These are phyloP conservation scores for Parotia lawesii DNA, from an alignment of 2,113 vertebrate species.

Conservation along the genomic window DNA sequence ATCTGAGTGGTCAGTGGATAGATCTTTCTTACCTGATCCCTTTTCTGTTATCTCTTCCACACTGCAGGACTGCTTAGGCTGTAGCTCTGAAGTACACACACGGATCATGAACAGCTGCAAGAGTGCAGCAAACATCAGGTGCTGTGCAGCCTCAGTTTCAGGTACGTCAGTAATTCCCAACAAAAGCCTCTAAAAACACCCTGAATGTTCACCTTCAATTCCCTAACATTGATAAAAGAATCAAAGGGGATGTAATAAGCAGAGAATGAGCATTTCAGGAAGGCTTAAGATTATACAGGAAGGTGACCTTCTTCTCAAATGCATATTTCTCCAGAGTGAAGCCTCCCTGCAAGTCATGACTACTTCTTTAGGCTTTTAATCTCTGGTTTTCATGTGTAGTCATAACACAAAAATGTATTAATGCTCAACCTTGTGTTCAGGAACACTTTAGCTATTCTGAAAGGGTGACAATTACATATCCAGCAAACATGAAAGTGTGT, in stretches of 20 bases:
- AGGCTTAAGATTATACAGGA: background rate
- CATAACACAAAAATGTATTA: background rate
- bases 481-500: background rate
- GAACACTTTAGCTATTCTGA: background rate
- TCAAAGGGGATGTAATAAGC: background rate
- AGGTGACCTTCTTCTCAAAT: background rate
- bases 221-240: background rate
- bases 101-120: fast-evolving
- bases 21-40: background rate
- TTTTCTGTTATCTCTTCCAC: background rate
- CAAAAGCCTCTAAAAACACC: background rate
- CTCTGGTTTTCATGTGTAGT: background rate
- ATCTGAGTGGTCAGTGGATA: background rate
- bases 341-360: background rate
- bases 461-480: background rate
- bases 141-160: background rate
- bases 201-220: background rate
- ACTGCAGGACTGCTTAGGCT: background rate
- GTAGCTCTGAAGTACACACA: fast-evolving
- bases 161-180: background rate
- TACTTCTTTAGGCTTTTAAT: background rate
- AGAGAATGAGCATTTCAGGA: background rate
- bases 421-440: background rate
- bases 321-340: background rate
- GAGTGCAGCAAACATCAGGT: background rate